These are phyloP conservation scores for Drosophila repletoides DNA, from an alignment of 1,140 invertebrate species.

Conservation along the genomic window DNA sequence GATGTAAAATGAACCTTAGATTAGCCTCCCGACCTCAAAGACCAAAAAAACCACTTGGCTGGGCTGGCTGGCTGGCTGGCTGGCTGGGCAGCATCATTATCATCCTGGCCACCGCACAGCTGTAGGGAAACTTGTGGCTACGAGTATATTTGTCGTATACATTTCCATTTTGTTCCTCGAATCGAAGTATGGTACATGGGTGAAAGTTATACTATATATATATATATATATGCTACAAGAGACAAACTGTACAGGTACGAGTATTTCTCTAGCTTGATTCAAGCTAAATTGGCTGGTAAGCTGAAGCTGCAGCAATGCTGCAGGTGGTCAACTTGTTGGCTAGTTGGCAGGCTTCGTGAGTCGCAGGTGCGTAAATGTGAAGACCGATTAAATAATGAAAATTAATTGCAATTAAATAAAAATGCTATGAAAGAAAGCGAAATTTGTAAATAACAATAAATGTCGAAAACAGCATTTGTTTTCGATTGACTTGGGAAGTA, in stretches of 20 bases:
- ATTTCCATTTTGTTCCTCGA: neutral
- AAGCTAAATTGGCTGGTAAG: conserved; percentile 4
- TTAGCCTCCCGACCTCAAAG: conserved; percentile 5
- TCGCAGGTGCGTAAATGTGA: conserved; percentile 29
- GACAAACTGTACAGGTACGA: neutral
- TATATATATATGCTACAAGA: too few species aligned
- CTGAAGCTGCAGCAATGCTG: neutral
- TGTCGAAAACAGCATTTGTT: too few species aligned
- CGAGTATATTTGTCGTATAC: neutral
- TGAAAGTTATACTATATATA: conserved; percentile 38
- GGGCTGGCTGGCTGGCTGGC: too few species aligned
- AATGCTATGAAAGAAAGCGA: conserved; percentile 2
- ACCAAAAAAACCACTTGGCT: neutral
- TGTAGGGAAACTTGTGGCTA: conserved; percentile 4
- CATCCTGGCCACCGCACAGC: neutral
- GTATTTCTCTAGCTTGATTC: conserved; percentile 10
- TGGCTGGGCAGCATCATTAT: too few species aligned
- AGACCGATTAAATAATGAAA: conserved; percentile 35
- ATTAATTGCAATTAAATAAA: conserved; percentile 20
- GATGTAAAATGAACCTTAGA: conserved; percentile 4
- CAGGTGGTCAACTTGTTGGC: conserved; percentile 21
- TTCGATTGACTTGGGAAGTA: too few species aligned
- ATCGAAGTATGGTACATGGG: too few species aligned
- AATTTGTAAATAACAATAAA: neutral
- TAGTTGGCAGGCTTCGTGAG: neutral